These are phyloP conservation scores for Xestoiulus laeticollis DNA, from an alignment of 2,888 invertebrate species.

Conservation along the genomic window DNA sequence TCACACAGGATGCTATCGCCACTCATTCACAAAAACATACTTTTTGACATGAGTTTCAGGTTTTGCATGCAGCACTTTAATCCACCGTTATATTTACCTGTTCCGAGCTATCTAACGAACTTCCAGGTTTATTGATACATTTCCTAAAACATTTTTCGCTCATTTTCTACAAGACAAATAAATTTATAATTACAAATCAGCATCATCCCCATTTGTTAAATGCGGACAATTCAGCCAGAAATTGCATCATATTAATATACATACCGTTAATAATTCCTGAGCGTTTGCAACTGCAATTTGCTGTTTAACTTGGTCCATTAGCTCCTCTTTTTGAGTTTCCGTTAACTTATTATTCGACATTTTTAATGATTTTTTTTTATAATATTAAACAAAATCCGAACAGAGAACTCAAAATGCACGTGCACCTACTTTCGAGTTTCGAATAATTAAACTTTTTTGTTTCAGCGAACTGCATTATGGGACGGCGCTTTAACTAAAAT, in stretches of 20 bases:
- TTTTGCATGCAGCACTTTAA: neutral
- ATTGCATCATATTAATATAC: conserved; percentile 54
- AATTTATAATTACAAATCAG: neutral
- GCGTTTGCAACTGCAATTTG: conserved; percentile 94
- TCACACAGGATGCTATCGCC: neutral
- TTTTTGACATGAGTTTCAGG: neutral
- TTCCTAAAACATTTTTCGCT: conserved; percentile 97
- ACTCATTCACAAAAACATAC: neutral
- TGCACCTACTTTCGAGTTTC: neutral
- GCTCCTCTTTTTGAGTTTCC: conserved; percentile 80
- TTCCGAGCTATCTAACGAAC: conserved; percentile 86
- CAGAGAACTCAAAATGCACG: neutral
- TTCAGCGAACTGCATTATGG: neutral
- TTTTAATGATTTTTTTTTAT: neutral
- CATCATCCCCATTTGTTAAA: neutral
- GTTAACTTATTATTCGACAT: conserved; percentile 65
- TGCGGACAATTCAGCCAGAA: neutral
- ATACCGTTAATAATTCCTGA: conserved; percentile 87
- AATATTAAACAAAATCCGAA: neutral
- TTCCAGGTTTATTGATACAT: conserved; percentile 90
- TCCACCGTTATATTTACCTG: conserved; percentile 68
- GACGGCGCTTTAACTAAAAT: neutral
- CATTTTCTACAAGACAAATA: conserved; percentile 77
- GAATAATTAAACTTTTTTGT: neutral
- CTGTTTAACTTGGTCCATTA: conserved; percentile 95